Evolutionary conservation across 2,888 invertebrate species (phyloP).

Genomic region (Cryptocephalus primarius): DNA sequence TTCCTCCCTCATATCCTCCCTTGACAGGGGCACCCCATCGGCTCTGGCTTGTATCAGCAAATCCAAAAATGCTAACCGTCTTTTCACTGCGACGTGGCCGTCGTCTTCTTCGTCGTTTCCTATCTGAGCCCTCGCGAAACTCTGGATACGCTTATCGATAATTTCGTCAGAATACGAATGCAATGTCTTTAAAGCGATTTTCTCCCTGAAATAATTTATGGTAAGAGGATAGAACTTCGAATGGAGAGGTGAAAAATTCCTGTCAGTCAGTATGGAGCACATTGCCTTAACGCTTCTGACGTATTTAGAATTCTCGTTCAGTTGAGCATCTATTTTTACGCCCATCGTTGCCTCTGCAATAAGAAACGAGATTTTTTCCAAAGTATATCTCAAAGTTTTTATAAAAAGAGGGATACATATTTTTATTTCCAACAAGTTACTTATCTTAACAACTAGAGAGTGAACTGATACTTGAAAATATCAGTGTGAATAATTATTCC

Average conservation of each 20-base stretch:
- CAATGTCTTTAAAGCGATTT: constrained; percentile 29
- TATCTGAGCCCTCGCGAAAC: constrained; percentile 1
- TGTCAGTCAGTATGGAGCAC: constrained; percentile 24
- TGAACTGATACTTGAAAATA: too few relatives aligned
- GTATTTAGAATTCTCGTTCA: constrained; percentile 55
- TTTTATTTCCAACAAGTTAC: too few relatives aligned
- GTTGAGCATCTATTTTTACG: constrained; percentile 59
- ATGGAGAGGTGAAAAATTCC: constrained; percentile 37
- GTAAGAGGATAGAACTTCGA: constrained; percentile 42
- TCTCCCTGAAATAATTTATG: constrained; percentile 46
- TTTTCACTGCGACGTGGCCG: constrained; percentile 30
- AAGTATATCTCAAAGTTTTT: too few relatives aligned
- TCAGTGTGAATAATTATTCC: too few relatives aligned
- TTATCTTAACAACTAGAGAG: too few relatives aligned
- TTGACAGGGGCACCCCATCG: constrained; percentile 47
- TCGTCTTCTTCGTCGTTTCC: constrained; percentile 1
- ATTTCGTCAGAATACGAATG: constrained; percentile 46
- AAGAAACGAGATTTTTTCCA: too few relatives aligned
- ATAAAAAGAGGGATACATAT: too few relatives aligned
- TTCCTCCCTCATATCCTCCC: constrained; percentile 53
- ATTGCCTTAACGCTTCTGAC: constrained; percentile 55
- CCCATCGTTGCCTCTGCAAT: constrained; percentile 77
- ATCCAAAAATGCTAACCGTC: constrained; percentile 54
- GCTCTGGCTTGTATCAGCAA: constrained; percentile 44
- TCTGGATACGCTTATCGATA: constrained; percentile 27